Evolutionary conservation across 2,888 invertebrate genomes (phyloP).

Genomic region (Adelphocoris suturalis): DNA sequence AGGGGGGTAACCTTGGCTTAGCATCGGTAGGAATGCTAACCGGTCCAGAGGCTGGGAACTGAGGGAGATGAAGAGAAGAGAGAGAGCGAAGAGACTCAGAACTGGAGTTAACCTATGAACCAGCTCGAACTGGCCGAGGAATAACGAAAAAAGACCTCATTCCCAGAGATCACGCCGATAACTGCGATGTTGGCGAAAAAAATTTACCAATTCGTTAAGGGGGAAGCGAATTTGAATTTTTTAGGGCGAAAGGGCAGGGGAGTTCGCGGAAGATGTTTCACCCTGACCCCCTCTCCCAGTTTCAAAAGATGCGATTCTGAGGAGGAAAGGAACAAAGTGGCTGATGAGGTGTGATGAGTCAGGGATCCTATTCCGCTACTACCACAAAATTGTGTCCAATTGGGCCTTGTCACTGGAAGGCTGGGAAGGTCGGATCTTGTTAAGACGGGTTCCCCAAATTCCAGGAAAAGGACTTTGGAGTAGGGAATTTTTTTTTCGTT

Average conservation of each 20-base stretch:
- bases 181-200: background rate
- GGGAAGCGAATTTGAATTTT: background rate
- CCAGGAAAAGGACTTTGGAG: constrained; percentile 15
- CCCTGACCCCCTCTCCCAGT: background rate
- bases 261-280: constrained; percentile 21
- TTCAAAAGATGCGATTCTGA: background rate
- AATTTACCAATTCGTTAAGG: background rate
- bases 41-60: constrained; percentile 64
- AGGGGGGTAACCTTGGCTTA: constrained; percentile 71
- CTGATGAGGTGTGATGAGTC: constrained; percentile 34
- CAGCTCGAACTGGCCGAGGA: constrained; percentile 38
- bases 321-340: constrained; percentile 29
- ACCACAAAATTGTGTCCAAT: constrained; percentile 30
- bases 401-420: constrained; percentile 15
- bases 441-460: constrained; percentile 20
- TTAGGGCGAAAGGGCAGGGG: constrained; percentile 4
- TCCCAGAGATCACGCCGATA: background rate
- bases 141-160: background rate
- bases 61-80: constrained; percentile 44
- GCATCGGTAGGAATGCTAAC: constrained; percentile 71
- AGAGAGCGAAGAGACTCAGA: constrained; percentile 19
- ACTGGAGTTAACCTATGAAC: constrained; percentile 61
- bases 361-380: constrained; percentile 21
- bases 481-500: background rate
- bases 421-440: constrained; percentile 24